phyloP scores from a whole-genome alignment of 2,113 vertebrate species.

The Kryptolebias marmoratus region DNA sequence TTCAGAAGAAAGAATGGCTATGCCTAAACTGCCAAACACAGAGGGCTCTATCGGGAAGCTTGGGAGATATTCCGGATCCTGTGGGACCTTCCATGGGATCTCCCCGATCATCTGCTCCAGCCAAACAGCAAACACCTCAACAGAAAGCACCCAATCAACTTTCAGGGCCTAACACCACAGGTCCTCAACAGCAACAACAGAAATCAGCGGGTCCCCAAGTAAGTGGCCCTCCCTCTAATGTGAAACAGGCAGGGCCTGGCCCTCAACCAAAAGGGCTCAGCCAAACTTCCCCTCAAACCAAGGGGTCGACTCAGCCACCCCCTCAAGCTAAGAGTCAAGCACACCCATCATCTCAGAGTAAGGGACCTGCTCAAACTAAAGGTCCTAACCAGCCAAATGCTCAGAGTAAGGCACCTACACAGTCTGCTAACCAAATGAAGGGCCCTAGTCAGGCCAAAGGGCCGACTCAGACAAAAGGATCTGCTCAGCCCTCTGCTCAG shows the following conservation, averaged over 20 bases:
- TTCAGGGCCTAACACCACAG: conserved; percentile 68
- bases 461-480: conserved; percentile 58
- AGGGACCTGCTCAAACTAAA: conserved; percentile 74
- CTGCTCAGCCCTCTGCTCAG: conserved; percentile 63
- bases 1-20: conserved; percentile 98
- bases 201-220: conserved; percentile 79
- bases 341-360: conserved; percentile 65
- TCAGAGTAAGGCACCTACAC: conserved; percentile 60
- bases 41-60: conserved; percentile 91
- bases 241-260: conserved; percentile 80
- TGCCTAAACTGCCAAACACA: conserved; percentile 99
- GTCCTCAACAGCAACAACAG: conserved; percentile 74
- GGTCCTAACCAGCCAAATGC: conserved; percentile 53
- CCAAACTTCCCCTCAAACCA: conserved; percentile 77
- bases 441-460: conserved; percentile 62
- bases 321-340: conserved; percentile 64
- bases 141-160: conserved; percentile 77
- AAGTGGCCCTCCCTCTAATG: conserved; percentile 79
- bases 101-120: conserved; percentile 77
- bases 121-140: conserved; percentile 75
- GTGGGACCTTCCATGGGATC: conserved; percentile 80
- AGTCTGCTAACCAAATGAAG: conserved; percentile 61
- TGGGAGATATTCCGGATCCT: conserved; percentile 86
- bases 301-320: conserved; percentile 63
- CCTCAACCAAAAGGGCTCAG: conserved; percentile 77